phyloP scores from a whole-genome alignment of 2,888 invertebrate genomes.

The Candidula unifasciata region DNA sequence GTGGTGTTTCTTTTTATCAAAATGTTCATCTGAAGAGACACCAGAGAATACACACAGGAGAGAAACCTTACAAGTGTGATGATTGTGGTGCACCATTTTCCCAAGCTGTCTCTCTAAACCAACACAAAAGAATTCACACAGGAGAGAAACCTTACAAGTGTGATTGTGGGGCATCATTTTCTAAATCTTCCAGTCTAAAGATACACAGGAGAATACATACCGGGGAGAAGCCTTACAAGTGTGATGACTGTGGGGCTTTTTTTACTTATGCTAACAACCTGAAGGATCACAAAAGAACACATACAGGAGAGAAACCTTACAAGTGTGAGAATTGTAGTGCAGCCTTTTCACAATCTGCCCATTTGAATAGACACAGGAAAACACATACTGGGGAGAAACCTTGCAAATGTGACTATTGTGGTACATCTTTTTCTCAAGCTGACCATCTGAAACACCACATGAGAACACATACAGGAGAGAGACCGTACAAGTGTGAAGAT shows the following conservation, averaged over 20 bases:
- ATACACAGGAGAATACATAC: slow-evolving; percentile 9
- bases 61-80: slow-evolving; percentile 34
- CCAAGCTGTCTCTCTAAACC: background rate
- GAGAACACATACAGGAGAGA: background rate
- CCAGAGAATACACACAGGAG: background rate
- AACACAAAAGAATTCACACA: slow-evolving; percentile 6
- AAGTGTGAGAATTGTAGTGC: slow-evolving; percentile 7
- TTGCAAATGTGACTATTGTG: background rate
- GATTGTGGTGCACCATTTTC: slow-evolving; percentile 1
- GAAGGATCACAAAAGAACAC: background rate
- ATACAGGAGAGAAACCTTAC: slow-evolving; percentile 19
- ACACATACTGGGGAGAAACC: slow-evolving; percentile 1
- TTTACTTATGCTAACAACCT: background rate
- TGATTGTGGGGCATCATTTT: slow-evolving; percentile 17
- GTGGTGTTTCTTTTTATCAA: background rate
- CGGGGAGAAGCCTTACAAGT: slow-evolving; percentile 25
- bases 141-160: slow-evolving; percentile 21
- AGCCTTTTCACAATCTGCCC: background rate
- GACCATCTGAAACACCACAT: background rate
- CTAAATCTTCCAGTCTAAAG: background rate
- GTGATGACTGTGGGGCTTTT: background rate
- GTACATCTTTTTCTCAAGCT: background rate
- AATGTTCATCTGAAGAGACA: background rate
- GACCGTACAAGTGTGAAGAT: background rate
- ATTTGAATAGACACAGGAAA: background rate